Base-by-base conservation (phyloP, 2,888 invertebrate species). In the Amaurobius ferox region DNA sequence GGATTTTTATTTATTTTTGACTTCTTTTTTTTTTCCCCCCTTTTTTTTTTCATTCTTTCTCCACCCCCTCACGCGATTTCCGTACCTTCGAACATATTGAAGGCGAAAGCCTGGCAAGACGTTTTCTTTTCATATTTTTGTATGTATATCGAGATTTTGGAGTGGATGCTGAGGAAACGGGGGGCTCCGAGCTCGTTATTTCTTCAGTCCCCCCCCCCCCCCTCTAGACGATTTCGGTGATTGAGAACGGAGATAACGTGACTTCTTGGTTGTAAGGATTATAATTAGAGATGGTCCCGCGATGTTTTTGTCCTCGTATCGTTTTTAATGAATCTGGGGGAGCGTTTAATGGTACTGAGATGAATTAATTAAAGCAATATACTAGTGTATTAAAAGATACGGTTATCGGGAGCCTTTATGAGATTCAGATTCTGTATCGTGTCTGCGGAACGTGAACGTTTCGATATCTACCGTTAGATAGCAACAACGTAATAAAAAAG, bases 71-170 rank as follows among this genome's bases (percentile, higher is more conserved):
- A 55, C 55, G 55, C 55, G 55, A 55, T 55, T 55, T 55, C 55
- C 55, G 44, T 55, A 55, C 66, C 66, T 66, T 32, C 19, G 66
- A 66, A 35, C 66, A 35, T 32, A 64, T 64, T 32, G 30, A 66
- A 66, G 30, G 66, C 80, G 73, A 48, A 73, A 67, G 44, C n/a
- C n/a, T n/a, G n/a, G n/a, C n/a, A n/a, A n/a, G n/a, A n/a, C 80
- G 68, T 62, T 70, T 79, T 68, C 72, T 55, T 55, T 55, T 55
- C 23, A 55, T 68, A 68, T 68, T 68, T 68, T 40, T 68, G 40
- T 68, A 40, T 68, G 68, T 29, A 55, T 55, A 55, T 55, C 55
- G 55, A 55, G 55, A 55, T 55, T 55, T 55, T 55, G 55, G 16
- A 55, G 55, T 55, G 55, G 55, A 55, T 55, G 55, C 55, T 23